Conservation (phyloP, 1,140 invertebrate genomes). For the Metopolophium dirhodum region DNA sequence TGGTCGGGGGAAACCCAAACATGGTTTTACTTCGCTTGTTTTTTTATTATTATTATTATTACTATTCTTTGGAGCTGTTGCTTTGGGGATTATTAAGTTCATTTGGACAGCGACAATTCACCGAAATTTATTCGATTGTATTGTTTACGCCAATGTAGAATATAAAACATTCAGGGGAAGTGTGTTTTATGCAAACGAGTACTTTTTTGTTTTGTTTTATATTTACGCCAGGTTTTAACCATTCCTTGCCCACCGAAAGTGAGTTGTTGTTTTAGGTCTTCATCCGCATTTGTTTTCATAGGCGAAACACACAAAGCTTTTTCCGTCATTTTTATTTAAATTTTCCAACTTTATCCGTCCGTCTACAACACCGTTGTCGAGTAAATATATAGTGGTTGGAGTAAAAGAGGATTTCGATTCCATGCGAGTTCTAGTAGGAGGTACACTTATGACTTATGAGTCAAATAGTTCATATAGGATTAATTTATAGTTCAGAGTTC, state of each 20-base stretch:
- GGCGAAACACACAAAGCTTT: conserved; percentile 21
- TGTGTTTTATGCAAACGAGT: conserved; percentile 56
- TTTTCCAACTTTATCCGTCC: not conserved
- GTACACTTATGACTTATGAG: not conserved
- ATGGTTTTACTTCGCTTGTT: not conserved
- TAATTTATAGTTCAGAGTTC: too few species aligned
- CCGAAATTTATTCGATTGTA: conserved; percentile 53
- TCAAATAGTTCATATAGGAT: not conserved
- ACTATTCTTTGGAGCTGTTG: conserved; percentile 46
- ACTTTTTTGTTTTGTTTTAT: conserved; percentile 55
- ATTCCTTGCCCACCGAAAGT: not conserved
- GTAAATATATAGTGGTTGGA: not conserved
- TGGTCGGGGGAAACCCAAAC: not conserved
- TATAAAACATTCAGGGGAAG: conserved; percentile 50
- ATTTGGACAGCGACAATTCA: conserved; percentile 48
- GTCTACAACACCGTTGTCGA: not conserved
- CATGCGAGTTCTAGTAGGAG: not conserved
- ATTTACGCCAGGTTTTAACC: conserved; percentile 35
- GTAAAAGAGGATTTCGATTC: not conserved
- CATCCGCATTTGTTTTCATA: conserved; percentile 54
- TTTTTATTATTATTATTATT: conserved; percentile 17
- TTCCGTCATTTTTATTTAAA: conserved; percentile 45
- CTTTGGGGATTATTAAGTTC: conserved; percentile 50
- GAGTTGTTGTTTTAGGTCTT: conserved; percentile 55
- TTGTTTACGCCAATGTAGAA: conserved; percentile 45